Percentiles rank a stretch among this genome's conserved stretches.
phyloP scores from a whole-genome alignment of 2,113 vertebrate species.

The Microcebus griseorufus region DNA sequence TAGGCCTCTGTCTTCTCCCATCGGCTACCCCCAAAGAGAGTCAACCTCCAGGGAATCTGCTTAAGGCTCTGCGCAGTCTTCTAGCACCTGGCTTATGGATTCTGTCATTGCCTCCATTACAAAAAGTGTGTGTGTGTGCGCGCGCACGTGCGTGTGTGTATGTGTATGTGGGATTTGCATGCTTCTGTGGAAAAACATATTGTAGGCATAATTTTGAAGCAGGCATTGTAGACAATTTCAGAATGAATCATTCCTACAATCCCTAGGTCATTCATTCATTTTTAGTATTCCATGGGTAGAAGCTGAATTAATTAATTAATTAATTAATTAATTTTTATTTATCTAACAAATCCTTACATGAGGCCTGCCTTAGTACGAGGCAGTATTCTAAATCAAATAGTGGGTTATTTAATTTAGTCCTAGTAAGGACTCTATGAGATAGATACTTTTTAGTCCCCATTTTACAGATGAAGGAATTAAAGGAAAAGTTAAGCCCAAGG shows the following conservation, averaged over 20 bases:
- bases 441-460: not conserved
- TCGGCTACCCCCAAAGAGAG: not conserved
- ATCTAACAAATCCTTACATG: not conserved
- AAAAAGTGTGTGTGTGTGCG: not conserved
- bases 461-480: not conserved
- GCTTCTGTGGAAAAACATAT: not conserved
- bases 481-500: not conserved
- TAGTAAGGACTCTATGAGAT: not conserved
- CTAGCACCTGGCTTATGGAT: not conserved
- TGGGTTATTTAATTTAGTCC: not conserved
- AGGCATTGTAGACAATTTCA: not conserved
- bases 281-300: not conserved
- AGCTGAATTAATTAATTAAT: not conserved
- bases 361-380: not conserved
- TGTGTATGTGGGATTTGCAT: not conserved
- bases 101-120: not conserved
- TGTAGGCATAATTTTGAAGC: not conserved
- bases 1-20: no score
- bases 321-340: not conserved
- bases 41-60: not conserved
- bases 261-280: not conserved
- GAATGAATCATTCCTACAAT: not conserved
- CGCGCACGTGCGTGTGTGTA: not conserved
- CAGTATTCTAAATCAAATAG: not conserved
- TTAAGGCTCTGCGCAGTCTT: not conserved